Percentiles rank a stretch among this genome's conserved stretches.
Conservation (phyloP, 2,113 vertebrate species). For the Equus quagga region DNA sequence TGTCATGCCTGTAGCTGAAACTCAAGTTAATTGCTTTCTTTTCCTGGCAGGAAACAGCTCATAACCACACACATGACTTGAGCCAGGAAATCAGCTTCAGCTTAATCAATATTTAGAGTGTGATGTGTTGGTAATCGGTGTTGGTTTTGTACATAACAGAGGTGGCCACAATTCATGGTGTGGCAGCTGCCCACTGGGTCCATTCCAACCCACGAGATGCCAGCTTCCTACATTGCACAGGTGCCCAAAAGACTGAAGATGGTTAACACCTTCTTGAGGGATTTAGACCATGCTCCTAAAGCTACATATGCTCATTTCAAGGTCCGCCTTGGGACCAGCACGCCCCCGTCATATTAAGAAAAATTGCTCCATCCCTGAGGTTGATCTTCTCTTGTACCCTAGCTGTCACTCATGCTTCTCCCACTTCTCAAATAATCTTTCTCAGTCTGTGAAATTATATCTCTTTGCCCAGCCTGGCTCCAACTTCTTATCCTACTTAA, state of each 20-base stretch:
- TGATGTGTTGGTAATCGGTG: conserved; percentile 79
- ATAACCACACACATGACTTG: conserved; percentile 75
- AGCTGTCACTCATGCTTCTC: background rate
- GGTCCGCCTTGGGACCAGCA: background rate
- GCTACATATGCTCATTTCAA: rapidly evolving
- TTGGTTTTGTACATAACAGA: conserved; percentile 71
- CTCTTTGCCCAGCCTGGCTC: background rate
- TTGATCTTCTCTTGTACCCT: background rate
- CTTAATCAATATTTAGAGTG: conserved; percentile 84
- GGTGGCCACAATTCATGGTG: background rate
- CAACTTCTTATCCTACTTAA: background rate
- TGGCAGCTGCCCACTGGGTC: conserved; percentile 46
- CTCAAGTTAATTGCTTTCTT: conserved; percentile 78
- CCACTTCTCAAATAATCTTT: background rate
- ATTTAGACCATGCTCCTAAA: background rate
- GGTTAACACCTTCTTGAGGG: rapidly evolving
- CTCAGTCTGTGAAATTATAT: background rate
- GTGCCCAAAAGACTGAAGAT: background rate
- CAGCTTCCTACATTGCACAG: background rate
- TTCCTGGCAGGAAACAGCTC: conserved; percentile 79
- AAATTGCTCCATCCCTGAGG: background rate
- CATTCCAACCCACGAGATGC: background rate
- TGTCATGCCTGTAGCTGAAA: conserved; percentile 73
- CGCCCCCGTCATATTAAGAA: background rate
- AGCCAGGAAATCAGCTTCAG: conserved; percentile 80